A percentile compares a stretch with the other conserved stretches of the same genome.
Conservation (phyloP, 2,888 invertebrate genomes). For the Pyrrhia umbra region DNA sequence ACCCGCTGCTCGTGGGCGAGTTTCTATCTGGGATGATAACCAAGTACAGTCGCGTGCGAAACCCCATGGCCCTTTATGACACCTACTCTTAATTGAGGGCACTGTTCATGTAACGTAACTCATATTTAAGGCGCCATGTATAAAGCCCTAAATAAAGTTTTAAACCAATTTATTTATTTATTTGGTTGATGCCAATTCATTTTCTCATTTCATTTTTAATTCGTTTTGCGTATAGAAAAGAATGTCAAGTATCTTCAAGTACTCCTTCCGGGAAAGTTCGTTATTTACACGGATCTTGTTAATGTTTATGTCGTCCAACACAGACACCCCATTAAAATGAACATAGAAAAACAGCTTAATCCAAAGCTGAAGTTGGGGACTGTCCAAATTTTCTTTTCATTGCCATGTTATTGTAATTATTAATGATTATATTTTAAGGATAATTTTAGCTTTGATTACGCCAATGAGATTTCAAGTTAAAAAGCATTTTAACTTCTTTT, state of each 20-base stretch:
- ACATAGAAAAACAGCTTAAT: conserved; percentile 37
- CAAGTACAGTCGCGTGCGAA: conserved; percentile 71
- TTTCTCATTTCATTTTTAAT: conserved; percentile 35
- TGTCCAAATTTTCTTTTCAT: conserved; percentile 34
- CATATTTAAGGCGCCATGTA: conserved; percentile 6
- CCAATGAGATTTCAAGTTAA: conserved; percentile 3
- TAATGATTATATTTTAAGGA: conserved; percentile 4
- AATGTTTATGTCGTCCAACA: conserved; percentile 34
- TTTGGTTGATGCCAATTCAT: conserved; percentile 25
- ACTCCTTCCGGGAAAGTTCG: conserved; percentile 23
- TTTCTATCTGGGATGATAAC: conserved; percentile 82
- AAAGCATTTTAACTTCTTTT: conserved; percentile 15
- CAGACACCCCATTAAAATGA: conserved; percentile 47
- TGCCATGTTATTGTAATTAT: conserved; percentile 27
- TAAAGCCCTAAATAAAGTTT: background rate
- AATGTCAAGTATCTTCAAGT: conserved; percentile 35
- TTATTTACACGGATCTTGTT: conserved; percentile 30
- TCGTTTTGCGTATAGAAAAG: conserved; percentile 36
- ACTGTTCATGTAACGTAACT: conserved; percentile 29
- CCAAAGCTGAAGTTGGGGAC: conserved; percentile 16
- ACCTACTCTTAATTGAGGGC: conserved; percentile 47
- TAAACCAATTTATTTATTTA: conserved; percentile 25
- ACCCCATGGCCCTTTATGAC: conserved; percentile 62
- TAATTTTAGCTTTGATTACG: conserved; percentile 13
- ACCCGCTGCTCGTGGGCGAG: conserved; percentile 73